Evolutionary conservation across 2,113 vertebrate genomes (phyloP).

Genomic region (Nansenia antarctica): DNA sequence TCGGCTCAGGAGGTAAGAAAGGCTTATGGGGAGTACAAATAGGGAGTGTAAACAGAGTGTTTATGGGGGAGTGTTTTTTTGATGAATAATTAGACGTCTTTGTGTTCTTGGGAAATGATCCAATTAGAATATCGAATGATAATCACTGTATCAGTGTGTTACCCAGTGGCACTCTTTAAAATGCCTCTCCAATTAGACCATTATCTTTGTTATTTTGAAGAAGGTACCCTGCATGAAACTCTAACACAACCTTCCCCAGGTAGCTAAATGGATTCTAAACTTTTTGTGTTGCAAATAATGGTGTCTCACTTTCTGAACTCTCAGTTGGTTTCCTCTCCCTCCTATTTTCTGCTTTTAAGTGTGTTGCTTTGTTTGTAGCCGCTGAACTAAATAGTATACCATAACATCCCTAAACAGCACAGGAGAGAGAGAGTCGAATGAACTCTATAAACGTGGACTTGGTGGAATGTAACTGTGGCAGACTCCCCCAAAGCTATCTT

Average conservation of each 20-base stretch:
- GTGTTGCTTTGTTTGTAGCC: neutral
- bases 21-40: constrained; percentile 50
- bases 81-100: constrained; percentile 66
- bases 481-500: neutral
- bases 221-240: too few relatives aligned
- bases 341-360: neutral
- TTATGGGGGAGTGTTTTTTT: constrained; percentile 45
- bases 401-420: neutral
- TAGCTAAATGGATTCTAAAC: too few relatives aligned
- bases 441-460: neutral
- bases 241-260: too few relatives aligned
- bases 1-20: constrained; percentile 58
- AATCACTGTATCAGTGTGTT: constrained; percentile 59
- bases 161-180: constrained; percentile 43
- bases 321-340: neutral
- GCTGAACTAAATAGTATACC: neutral
- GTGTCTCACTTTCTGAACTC: neutral
- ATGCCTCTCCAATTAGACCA: too few relatives aligned
- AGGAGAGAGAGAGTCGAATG: neutral
- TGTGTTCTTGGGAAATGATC: constrained; percentile 64
- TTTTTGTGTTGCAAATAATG: too few relatives aligned
- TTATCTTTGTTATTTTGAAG: too few relatives aligned
- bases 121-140: constrained; percentile 64
- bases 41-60: constrained; percentile 50
- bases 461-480: neutral